These are phyloP conservation scores for Aspidoscelis tigris DNA, from an alignment of 2,113 vertebrate species.

Conservation along the genomic window DNA sequence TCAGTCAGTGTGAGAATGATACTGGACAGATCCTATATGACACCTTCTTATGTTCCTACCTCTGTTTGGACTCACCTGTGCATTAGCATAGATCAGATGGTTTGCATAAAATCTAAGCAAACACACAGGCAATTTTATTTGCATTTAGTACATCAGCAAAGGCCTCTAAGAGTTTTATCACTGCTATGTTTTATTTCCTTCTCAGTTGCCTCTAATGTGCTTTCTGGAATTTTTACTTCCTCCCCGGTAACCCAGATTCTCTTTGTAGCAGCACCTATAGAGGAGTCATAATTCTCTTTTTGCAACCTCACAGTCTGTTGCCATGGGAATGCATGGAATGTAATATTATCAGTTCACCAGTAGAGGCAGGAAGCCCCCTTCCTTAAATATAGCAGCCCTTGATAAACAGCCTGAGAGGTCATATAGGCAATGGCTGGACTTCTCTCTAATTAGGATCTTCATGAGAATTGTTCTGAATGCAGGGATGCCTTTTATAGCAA, in stretches of 20 bases:
- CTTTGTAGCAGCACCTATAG: conserved; percentile 30
- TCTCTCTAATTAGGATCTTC: conserved; percentile 19
- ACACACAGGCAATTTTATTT: not conserved
- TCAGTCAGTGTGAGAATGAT: not conserved
- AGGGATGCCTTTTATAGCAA: conserved; percentile 27
- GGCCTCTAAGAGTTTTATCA: not conserved
- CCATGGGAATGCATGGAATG: conserved; percentile 31
- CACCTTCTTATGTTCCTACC: not conserved
- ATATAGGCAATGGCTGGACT: conserved; percentile 5
- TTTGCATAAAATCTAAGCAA: not conserved
- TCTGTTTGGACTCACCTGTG: not conserved
- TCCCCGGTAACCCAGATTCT: conserved; percentile 3
- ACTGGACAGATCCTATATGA: not conserved
- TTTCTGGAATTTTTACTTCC: conserved; percentile 34
- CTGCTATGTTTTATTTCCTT: not conserved
- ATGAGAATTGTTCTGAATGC: conserved; percentile 29
- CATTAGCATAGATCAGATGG: not conserved
- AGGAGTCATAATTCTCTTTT: conserved; percentile 39
- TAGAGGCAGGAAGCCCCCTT: conserved; percentile 6
- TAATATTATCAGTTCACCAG: conserved; percentile 13
- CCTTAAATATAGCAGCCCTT: conserved; percentile 1
- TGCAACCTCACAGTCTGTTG: conserved; percentile 27
- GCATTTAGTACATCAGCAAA: not conserved
- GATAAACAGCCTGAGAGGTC: conserved; percentile 15
- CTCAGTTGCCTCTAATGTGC: not conserved